phyloP scores from a whole-genome alignment of 1,140 invertebrate genomes.

The Sarcophaga peregrina region DNA sequence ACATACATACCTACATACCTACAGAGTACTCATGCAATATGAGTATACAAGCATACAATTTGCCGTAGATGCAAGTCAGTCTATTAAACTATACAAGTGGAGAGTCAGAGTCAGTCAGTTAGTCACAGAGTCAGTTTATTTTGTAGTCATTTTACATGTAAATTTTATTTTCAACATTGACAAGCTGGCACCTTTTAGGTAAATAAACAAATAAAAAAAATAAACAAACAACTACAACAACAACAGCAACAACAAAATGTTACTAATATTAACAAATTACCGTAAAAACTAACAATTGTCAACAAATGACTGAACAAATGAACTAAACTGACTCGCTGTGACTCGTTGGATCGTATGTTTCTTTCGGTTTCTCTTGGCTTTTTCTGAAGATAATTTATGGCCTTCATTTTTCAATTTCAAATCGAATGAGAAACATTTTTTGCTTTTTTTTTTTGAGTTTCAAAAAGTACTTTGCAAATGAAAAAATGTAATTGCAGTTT shows the following conservation, averaged over 20 bases:
- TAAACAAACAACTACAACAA: not conserved
- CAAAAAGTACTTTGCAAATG: not conserved
- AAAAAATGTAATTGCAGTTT: not conserved
- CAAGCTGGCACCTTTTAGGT: constrained; percentile 35
- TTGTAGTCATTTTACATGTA: constrained; percentile 22
- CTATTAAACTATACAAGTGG: not conserved
- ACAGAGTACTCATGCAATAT: too few relatives aligned
- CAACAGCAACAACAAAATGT: not conserved
- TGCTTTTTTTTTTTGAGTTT: too few relatives aligned
- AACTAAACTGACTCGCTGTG: too few relatives aligned
- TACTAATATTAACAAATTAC: constrained; percentile 39
- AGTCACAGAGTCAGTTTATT: not conserved
- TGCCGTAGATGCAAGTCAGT: too few relatives aligned
- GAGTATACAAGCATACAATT: too few relatives aligned
- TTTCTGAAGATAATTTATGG: not conserved
- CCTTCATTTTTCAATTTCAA: not conserved
- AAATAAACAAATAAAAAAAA: constrained; percentile 8
- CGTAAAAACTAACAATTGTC: not conserved
- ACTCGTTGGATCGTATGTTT: too few relatives aligned
- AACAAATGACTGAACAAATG: constrained; percentile 34
- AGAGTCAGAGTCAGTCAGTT: not conserved
- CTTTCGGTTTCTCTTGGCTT: too few relatives aligned
- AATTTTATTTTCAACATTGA: constrained; percentile 40
- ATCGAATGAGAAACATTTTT: not conserved
- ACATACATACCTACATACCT: too few relatives aligned